A percentile compares a stretch with the other conserved stretches of the same genome.
Evolutionary conservation across 92 coral and sea anemone species (phyloP).

Genomic region (Porites rus): DNA sequence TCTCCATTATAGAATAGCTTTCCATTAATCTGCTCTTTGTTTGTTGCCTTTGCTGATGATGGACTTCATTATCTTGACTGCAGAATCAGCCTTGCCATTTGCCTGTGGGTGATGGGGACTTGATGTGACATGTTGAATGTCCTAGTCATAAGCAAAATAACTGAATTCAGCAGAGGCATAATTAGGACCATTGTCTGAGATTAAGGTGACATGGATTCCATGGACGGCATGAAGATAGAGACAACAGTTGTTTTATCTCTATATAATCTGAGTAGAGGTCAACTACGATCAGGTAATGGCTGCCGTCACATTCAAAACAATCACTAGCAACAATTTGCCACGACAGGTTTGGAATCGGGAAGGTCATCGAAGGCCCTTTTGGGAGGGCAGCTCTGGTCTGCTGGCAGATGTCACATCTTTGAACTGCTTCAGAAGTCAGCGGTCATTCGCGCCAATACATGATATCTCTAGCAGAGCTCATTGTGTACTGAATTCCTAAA

Average conservation of each 20-base stretch:
- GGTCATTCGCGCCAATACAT: slow-evolving; percentile 72
- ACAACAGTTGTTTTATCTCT: too few species aligned
- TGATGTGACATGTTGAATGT: slow-evolving; percentile 46
- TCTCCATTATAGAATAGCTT: slow-evolving; percentile 24
- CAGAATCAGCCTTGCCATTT: too few species aligned
- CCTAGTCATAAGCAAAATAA: slow-evolving; percentile 29
- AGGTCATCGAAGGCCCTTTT: slow-evolving; percentile 64
- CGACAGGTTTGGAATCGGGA: slow-evolving; percentile 59
- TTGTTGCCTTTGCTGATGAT: slow-evolving; percentile 30
- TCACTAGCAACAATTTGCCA: slow-evolving; percentile 69
- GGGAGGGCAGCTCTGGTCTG: slow-evolving; percentile 67
- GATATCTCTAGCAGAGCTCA: slow-evolving; percentile 59
- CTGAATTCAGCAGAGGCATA: slow-evolving; percentile 58
- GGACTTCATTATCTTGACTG: neutral
- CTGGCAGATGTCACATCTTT: neutral
- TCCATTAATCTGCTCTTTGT: too few species aligned
- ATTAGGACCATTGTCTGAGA: slow-evolving; percentile 72
- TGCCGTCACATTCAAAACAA: slow-evolving; percentile 59
- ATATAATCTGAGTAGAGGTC: neutral
- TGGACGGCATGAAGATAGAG: slow-evolving; percentile 44
- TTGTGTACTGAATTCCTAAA: slow-evolving; percentile 69
- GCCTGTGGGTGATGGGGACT: slow-evolving; percentile 63
- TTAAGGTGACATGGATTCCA: slow-evolving; percentile 63
- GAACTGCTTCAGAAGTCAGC: slow-evolving; percentile 17
- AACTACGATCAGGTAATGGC: slow-evolving; percentile 38